Base-by-base conservation (phyloP, 2,113 vertebrate genomes). In the Aix galericulata region DNA sequence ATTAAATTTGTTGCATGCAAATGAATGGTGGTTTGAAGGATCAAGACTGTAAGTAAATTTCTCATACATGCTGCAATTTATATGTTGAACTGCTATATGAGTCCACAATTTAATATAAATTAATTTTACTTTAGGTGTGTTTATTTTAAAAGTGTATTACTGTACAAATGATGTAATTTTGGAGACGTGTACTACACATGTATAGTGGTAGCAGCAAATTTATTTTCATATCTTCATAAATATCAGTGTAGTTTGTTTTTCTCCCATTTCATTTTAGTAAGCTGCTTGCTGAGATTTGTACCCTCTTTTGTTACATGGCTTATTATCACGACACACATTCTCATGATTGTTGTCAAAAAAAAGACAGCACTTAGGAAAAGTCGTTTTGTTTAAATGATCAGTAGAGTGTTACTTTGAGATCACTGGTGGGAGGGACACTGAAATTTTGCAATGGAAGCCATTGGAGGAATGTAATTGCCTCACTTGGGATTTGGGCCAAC, bases 401-500 rank as follows among this genome's bases (percentile, higher is more conserved):
- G 58, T 79, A 82, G 75, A 96, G 81, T 82, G 62, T 80, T 86
- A 68, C 88, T 96, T 83, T 66, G 77, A 94, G 77, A 91, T 94
- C 52, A 85, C 81, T 94, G 86, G 60, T 0, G 5, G 64, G 44
- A 60, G 50, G 58, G 13, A 46, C 42, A 15, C 64, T 89, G 88
- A 91, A 92, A 93, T 91, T 93, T 96, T 95, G 81, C 72, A 92
- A 14, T 91, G 93, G 93, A 91, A 95, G 66, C 77, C 0, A 0
- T 84, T 94, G 82, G 80, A 95, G 91, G 86, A 92, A 94, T 89
- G 86, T 83, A 95, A 97, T 96, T 96, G 71, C 88, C 82, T 96
- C 95, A 84, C 68, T 87, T 95, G 96, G 96, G 93, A 97, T 77
- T 91, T 95, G 53, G 87, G 91, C 91, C 96, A 95, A 95, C 40